A percentile compares a stretch with the other conserved stretches of the same genome.
phyloP scores from a whole-genome alignment of 2,888 invertebrate genomes.

The Lasioglossum leucozonium region DNA sequence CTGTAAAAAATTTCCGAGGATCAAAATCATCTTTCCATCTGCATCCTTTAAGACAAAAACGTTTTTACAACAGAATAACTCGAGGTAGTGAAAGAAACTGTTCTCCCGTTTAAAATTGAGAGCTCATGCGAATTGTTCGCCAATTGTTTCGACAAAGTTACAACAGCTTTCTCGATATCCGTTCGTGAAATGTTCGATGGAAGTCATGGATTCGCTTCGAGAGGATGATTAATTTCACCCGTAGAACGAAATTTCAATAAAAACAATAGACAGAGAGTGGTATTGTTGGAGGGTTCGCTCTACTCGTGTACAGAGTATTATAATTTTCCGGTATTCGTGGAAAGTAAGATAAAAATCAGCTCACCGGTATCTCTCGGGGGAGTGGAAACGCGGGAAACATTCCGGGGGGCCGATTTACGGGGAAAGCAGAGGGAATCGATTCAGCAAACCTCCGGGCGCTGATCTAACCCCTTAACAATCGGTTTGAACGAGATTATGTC shows the following conservation, averaged over 20 bases:
- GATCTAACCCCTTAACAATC: conserved; percentile 35
- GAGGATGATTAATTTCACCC: too few species aligned
- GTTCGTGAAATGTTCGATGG: too few species aligned
- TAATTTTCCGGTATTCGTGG: background rate
- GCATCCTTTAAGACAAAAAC: too few species aligned
- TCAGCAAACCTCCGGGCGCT: background rate
- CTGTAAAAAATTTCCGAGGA: background rate
- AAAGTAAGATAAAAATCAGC: background rate
- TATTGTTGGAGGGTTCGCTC: too few species aligned
- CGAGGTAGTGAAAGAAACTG: background rate
- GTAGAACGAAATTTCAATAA: background rate
- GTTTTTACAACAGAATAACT: background rate
- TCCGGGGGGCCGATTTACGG: background rate
- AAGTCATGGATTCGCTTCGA: too few species aligned
- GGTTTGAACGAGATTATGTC: conserved; percentile 41
- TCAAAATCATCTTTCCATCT: background rate
- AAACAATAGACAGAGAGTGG: background rate
- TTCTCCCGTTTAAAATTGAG: background rate
- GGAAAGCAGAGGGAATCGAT: background rate
- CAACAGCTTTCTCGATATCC: background rate
- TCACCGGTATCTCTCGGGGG: background rate
- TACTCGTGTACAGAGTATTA: background rate
- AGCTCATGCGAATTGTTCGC: background rate
- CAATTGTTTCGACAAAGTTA: background rate
- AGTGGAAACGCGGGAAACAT: background rate